Base-by-base conservation (phyloP, 2,888 invertebrate species). In the Smittia sp. region DNA sequence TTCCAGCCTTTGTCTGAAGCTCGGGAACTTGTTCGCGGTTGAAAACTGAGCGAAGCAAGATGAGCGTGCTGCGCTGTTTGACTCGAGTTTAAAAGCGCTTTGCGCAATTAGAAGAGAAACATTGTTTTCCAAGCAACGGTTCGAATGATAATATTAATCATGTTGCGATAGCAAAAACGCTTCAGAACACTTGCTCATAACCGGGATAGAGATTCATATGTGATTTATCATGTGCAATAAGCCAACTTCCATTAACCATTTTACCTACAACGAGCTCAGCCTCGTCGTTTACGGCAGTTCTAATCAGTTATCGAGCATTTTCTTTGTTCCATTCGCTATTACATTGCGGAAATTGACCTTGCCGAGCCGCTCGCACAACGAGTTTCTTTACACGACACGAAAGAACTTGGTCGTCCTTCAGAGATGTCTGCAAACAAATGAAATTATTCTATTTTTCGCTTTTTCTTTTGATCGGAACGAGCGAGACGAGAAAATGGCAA, bases 341-440 rank as follows among this genome's bases (percentile, higher is more conserved):
- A 46, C 11, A 58, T 1, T 58, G 58, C 58, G 58, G 58, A 58
- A 58, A 58, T 58, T 58, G 58, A 58, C 58, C 58, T 58, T 58
- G 58, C 58, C 11, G 20, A 11, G 46, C 11, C 11, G 15, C 46
- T 11, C 15, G 46, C 11, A 46, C 46, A 46, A 46, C 46, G n/a
- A 46, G 46, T 46, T 32, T 46, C 46, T 46, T 46, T 46, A 46
- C 11, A 15, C 46, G 46, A 46, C 46, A 11, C 3, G 46, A 46
- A 46, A 11, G 46, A 46, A 46, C 46, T 46, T 46, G 46, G 15
- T n/a, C 15, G 46, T 46, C 46, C 46, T 46, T 46, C 46, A 46
- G 46, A 46, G 11, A 46, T 46, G 11, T 46, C 15, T 2, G n/a
- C 46, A 46, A 46, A 11, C 46, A 46, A 32, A 32, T 32, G 32